Conservation (phyloP, 1,140 invertebrate genomes). For the Heliconius nattereri region DNA sequence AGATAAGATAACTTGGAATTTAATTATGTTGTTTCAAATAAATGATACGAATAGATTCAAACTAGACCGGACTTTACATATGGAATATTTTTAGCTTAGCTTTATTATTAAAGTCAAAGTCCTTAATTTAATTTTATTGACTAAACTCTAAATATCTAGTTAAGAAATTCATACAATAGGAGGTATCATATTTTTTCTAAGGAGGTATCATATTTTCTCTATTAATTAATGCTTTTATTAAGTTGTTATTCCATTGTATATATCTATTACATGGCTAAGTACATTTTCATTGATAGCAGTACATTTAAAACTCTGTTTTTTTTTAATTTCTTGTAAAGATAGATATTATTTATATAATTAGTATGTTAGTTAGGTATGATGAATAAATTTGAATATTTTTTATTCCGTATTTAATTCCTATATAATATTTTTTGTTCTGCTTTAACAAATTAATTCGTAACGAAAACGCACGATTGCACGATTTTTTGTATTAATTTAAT, state of each 20-base stretch:
- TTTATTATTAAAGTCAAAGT: neutral
- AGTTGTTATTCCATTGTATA: too few species aligned
- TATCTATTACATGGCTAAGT: too few species aligned
- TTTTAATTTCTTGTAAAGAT: too few species aligned
- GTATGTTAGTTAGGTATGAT: neutral
- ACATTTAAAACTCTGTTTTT: too few species aligned
- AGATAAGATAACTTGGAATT: neutral
- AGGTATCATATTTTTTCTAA: too few species aligned
- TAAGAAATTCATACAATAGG: too few species aligned
- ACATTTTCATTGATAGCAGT: too few species aligned
- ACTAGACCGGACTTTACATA: neutral
- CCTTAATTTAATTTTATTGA: neutral
- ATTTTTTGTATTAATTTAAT: too few species aligned
- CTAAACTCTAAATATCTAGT: too few species aligned
- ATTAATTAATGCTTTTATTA: too few species aligned
- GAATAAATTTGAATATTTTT: neutral
- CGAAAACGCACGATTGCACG: neutral
- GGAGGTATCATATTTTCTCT: too few species aligned
- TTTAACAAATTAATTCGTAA: neutral
- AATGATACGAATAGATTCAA: neutral
- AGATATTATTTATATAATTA: neutral
- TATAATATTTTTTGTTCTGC: neutral
- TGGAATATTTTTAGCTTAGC: neutral
- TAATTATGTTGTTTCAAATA: conserved; percentile 1
- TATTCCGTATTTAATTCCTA: neutral